phyloP scores from a whole-genome alignment of 2,797 vertebrate genomes.

The Tenualosa ilisha region DNA sequence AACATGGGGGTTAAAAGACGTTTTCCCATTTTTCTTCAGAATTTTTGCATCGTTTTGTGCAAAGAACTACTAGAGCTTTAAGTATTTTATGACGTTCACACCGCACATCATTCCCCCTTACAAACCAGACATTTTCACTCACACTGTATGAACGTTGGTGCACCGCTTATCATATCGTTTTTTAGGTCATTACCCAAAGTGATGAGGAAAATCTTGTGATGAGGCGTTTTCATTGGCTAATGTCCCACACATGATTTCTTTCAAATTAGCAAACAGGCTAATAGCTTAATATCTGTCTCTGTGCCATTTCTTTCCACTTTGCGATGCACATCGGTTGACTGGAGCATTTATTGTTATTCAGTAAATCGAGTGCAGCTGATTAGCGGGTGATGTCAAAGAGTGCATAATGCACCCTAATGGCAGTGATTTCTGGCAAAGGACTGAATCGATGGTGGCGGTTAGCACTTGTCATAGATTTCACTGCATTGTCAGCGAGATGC shows the following conservation, averaged over 20 bases:
- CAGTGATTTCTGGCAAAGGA: background rate
- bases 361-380: slow-evolving; percentile 25
- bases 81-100: background rate
- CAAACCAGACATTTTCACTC: background rate
- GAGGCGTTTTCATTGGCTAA: background rate
- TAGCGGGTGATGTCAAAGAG: slow-evolving; percentile 21
- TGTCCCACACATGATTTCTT: slow-evolving; percentile 21
- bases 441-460: background rate
- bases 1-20: slow-evolving; percentile 10
- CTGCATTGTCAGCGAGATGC: slow-evolving; percentile 1
- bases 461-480: slow-evolving; percentile 1
- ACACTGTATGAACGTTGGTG: background rate
- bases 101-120: background rate
- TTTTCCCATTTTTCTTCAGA: background rate
- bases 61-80: background rate
- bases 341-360: slow-evolving; percentile 18
- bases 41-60: background rate
- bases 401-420: background rate
- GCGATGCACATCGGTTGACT: background rate
- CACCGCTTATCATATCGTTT: background rate
- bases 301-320: background rate
- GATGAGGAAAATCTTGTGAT: slow-evolving; percentile 8
- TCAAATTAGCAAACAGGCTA: slow-evolving; percentile 2
- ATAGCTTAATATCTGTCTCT: slow-evolving; percentile 9
- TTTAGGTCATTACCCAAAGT: slow-evolving; percentile 19